phyloP scores from a whole-genome alignment of 1,140 invertebrate species.

The Drosophila paulistorum region DNA sequence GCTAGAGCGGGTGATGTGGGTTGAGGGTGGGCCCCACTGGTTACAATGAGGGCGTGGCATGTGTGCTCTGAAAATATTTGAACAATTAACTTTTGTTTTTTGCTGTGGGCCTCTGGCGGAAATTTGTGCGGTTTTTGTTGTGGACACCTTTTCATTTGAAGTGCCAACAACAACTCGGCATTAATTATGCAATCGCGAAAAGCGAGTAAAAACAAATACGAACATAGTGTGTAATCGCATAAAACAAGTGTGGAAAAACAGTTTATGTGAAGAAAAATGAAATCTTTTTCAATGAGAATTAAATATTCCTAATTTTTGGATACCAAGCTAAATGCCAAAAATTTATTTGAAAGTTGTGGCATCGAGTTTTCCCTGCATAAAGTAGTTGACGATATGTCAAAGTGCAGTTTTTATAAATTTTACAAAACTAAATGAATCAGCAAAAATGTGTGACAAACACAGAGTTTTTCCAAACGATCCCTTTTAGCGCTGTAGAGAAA shows the following conservation, averaged over 20 bases:
- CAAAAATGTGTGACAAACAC: too few relatives aligned
- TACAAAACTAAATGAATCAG: too few relatives aligned
- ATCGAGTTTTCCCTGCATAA: too few relatives aligned
- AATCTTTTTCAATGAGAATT: conserved; percentile 11
- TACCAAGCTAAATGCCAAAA: too few relatives aligned
- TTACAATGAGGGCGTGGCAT: conserved; percentile 38
- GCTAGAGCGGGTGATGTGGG: neutral
- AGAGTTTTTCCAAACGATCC: too few relatives aligned
- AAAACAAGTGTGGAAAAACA: conserved; percentile 10
- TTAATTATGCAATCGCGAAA: conserved; percentile 49
- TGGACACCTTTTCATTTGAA: conserved; percentile 44
- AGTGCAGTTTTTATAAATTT: too few relatives aligned
- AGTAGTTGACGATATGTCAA: too few relatives aligned
- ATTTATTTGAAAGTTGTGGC: neutral
- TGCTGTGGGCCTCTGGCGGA: conserved; percentile 25
- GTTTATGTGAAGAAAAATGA: conserved; percentile 29
- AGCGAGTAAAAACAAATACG: neutral
- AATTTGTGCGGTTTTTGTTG: conserved; percentile 46
- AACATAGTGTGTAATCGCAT: neutral
- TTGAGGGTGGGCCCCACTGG: neutral
- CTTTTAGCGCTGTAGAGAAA: too few relatives aligned
- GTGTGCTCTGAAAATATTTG: conserved; percentile 58
- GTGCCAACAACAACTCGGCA: conserved; percentile 15
- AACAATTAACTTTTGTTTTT: conserved; percentile 60
- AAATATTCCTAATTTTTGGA: neutral